Percentiles rank a stretch among this genome's conserved stretches.
phyloP scores from a whole-genome alignment of 2,888 invertebrate species.

The Tenthredo livida region DNA sequence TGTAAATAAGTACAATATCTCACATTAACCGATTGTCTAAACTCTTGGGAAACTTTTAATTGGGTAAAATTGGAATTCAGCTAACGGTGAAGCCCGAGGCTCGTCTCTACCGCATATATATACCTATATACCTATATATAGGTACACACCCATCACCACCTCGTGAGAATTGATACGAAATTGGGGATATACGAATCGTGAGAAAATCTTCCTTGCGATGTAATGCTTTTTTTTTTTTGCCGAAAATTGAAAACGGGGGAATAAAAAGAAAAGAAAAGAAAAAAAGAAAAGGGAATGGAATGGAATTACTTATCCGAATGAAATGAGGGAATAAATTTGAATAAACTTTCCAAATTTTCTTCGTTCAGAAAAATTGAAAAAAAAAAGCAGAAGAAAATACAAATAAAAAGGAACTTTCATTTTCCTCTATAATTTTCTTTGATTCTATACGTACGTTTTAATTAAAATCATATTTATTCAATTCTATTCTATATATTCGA shows the following conservation, averaged over 20 bases:
- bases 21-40: not conserved
- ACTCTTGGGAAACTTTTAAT: conserved; percentile 1
- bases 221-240: not conserved
- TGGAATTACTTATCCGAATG: no score
- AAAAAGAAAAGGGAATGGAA: no score
- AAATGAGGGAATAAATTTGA: no score
- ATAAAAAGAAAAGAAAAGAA: not conserved
- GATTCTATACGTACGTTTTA: no score
- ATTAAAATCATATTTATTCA: not conserved
- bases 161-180: not conserved
- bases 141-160: not conserved
- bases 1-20: not conserved
- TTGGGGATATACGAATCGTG: not conserved
- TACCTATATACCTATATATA: no score
- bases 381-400: no score
- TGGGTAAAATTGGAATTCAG: not conserved
- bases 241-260: not conserved
- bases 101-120: not conserved
- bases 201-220: not conserved
- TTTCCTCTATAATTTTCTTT: no score
- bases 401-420: no score
- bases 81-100: not conserved
- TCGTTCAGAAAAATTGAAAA: no score
- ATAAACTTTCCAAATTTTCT: no score
- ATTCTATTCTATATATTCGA: no score